Percentiles rank a stretch among this genome's conserved stretches.
Evolutionary conservation across 1,140 invertebrate species (phyloP).

Genomic region (Drosophila baimaii): DNA sequence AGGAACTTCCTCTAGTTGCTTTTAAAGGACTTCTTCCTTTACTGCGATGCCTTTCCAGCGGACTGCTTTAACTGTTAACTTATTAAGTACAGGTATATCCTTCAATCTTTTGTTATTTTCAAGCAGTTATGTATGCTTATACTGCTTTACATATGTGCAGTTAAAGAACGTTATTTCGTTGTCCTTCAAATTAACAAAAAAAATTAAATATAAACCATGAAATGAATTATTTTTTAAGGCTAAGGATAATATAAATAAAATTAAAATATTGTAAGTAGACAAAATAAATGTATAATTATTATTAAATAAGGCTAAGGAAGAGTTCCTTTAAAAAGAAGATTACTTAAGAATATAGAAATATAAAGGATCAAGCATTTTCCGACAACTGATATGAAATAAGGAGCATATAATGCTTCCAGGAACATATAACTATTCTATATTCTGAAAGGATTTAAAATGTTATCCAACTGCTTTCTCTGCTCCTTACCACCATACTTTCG

Average conservation of each 20-base stretch:
- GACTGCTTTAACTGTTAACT: not conserved
- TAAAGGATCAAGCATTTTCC: not conserved
- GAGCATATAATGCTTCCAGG: no score
- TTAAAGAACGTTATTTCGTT: not conserved
- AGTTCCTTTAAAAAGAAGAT: not conserved
- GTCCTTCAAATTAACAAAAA: no score
- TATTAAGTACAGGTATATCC: not conserved
- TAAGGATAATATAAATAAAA: accelerated
- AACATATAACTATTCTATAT: no score
- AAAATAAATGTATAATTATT: no score
- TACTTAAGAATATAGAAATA: not conserved
- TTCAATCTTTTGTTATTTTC: not conserved
- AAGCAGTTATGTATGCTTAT: not conserved
- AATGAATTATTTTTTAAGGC: no score
- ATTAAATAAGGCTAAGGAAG: not conserved
- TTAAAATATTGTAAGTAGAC: not conserved
- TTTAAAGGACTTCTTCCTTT: not conserved
- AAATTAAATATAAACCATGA: no score
- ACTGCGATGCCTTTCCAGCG: not conserved
- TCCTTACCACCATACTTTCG: not conserved
- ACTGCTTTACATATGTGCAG: no score
- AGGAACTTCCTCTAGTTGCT: not conserved
- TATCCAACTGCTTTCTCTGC: not conserved
- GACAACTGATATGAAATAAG: not conserved
- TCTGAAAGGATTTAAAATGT: no score